phyloP scores from a whole-genome alignment of 2,113 vertebrate species.

The Triplophysa rosa region DNA sequence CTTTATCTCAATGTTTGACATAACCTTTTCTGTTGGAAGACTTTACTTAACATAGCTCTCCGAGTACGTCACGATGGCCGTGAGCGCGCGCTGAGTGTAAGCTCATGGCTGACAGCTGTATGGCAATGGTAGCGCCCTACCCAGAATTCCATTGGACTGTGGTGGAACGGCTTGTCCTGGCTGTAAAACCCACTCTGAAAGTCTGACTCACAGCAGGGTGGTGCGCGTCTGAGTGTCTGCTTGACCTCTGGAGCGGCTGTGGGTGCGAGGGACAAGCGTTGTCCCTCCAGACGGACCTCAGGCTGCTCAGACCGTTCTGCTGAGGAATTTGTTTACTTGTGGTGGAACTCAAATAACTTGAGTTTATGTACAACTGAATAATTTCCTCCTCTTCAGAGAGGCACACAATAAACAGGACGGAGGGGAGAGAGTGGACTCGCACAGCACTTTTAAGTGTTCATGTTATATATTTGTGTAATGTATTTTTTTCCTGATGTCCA shows the following conservation, averaged over 20 bases:
- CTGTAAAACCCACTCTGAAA: conserved; percentile 21
- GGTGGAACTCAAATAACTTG: conserved; percentile 74
- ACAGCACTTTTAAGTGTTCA: conserved; percentile 59
- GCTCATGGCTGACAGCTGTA: conserved; percentile 18
- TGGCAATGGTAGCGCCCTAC: neutral
- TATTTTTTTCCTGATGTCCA: neutral
- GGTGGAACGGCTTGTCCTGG: conserved; percentile 12
- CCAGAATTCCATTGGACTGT: conserved; percentile 8
- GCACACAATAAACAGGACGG: conserved; percentile 62
- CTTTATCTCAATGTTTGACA: conserved; percentile 43
- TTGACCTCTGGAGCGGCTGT: neutral
- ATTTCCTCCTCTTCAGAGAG: conserved; percentile 68
- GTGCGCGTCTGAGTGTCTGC: neutral
- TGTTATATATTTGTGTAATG: neutral
- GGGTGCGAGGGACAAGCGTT: conserved; percentile 28
- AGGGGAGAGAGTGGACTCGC: conserved; percentile 59
- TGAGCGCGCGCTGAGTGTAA: neutral
- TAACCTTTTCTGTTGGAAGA: conserved; percentile 37
- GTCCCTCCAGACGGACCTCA: conserved; percentile 51
- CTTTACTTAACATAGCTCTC: conserved; percentile 25
- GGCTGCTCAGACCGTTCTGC: conserved; percentile 60
- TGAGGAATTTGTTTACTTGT: conserved; percentile 77
- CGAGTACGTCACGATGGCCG: conserved; percentile 22
- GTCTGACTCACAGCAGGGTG: conserved; percentile 39
- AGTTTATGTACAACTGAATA: conserved; percentile 63